phyloP scores from a whole-genome alignment of 2,888 invertebrate species.

The Scaptomyza caliginosa region DNA sequence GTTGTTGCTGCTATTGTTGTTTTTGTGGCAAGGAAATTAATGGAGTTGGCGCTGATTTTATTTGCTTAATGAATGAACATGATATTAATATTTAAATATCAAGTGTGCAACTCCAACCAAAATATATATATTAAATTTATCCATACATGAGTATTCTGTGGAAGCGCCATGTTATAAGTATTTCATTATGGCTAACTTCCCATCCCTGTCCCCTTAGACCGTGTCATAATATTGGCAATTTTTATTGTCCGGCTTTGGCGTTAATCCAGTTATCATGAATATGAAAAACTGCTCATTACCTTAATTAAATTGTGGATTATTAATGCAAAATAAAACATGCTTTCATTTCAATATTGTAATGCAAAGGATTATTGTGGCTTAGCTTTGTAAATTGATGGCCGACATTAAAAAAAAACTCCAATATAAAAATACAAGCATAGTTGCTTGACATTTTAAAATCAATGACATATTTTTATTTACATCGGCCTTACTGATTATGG shows the following conservation, averaged over 20 bases:
- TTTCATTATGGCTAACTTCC: constrained; percentile 1
- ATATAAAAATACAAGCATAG: not conserved
- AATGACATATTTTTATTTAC: no score
- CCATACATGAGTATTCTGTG: not conserved
- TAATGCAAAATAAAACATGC: constrained; percentile 62
- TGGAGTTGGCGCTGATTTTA: constrained; percentile 6
- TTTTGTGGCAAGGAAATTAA: constrained; percentile 11
- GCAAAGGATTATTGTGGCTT: constrained; percentile 59
- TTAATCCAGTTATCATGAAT: constrained; percentile 60
- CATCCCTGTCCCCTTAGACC: not conserved
- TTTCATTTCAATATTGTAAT: constrained; percentile 69
- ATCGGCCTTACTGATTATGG: no score
- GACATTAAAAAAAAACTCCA: not conserved
- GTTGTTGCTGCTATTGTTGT: not conserved
- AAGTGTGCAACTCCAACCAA: constrained; percentile 6
- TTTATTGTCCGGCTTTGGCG: constrained; percentile 54
- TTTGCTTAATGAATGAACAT: constrained; percentile 29
- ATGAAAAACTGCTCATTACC: constrained; percentile 56
- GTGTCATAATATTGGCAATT: constrained; percentile 41
- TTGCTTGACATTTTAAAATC: no score
- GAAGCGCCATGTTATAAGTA: constrained; percentile 1
- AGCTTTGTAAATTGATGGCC: constrained; percentile 62
- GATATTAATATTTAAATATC: constrained; percentile 25
- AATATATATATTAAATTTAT: not conserved
- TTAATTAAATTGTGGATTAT: constrained; percentile 78